Conservation (phyloP, 2,113 vertebrate genomes). For the Nyctibius bracteatus region DNA sequence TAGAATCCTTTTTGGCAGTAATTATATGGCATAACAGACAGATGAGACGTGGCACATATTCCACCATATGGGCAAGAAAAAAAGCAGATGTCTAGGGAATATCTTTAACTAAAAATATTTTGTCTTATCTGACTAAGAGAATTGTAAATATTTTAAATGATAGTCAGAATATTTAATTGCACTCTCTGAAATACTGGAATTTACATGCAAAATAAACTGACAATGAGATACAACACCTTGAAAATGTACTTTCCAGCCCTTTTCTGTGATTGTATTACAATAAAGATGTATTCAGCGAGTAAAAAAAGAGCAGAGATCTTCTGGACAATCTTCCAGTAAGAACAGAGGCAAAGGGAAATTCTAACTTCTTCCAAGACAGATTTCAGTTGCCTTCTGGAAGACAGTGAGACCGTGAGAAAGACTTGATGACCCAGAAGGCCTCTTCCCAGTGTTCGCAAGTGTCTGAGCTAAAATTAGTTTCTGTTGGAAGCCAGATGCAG, state of each 20-base stretch:
- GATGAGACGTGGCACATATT: slow-evolving; percentile 41
- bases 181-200: slow-evolving; percentile 9
- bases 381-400: not conserved
- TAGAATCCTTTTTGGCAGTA: slow-evolving; percentile 24
- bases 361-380: not conserved
- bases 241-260: not conserved
- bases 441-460: not conserved
- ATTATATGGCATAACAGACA: not conserved
- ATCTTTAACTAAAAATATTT: slow-evolving; percentile 63
- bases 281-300: not conserved
- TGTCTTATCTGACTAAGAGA: slow-evolving; percentile 47
- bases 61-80: slow-evolving; percentile 41
- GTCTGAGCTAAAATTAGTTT: not conserved
- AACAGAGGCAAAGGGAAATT: not conserved
- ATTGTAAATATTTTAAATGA: slow-evolving; percentile 63
- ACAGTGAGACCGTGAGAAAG: not conserved
- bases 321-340: not conserved
- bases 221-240: not conserved
- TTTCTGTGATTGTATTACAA: not conserved
- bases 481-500: not conserved
- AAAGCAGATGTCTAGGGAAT: slow-evolving; percentile 58
- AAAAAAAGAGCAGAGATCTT: not conserved
- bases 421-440: not conserved
- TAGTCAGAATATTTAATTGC: slow-evolving; percentile 58
- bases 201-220: slow-evolving; percentile 25